Base-by-base conservation (phyloP, 2,113 vertebrate species). In the Stictonetta naevosa region DNA sequence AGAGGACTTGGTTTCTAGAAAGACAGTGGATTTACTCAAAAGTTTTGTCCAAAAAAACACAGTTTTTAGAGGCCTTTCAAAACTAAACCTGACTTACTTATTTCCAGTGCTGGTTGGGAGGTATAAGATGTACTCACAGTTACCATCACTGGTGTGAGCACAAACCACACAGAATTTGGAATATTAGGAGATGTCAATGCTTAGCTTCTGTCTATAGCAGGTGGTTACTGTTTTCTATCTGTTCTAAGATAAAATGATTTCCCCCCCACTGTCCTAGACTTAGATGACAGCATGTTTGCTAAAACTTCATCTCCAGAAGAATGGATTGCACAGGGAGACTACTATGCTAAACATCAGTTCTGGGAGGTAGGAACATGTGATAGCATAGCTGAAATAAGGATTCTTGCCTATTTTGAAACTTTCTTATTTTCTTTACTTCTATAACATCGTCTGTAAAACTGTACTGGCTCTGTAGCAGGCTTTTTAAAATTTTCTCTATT, bases 251-350 rank as follows among this genome's bases (percentile, higher is more conserved):
- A 26, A 94, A 89, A 69, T 62, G 3, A 63, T 92, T 58, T 6
- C 31, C 16, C 16, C 28, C 94, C 38, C 38, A 58, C 91, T 72
- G 21, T 96, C 93, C 36, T 83, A 98, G 98, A 98, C 38, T 96
- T 98, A 28, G 98, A 98, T 10, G 98, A 98, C 62, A 98, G 97
- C 92, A 98, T 98, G 98, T 98, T 98, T 96, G 98, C 97, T 76
- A 98, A 98, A 96, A 98, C 98, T 29, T 98, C 98, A 11, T 98
- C 98, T 60, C 96, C 97, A 25, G 96, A 96, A 79, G 98, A 98
- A 60, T 98, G 98, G 98, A 97, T 98, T 42, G 95, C 96, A 10
- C 98, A 98, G 87, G 98, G 98, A 87, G 98, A 98, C 23, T 98
- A 98, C 83, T 98, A 98, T 7, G 98, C 98, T 60, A 98, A 98